phyloP scores from a whole-genome alignment of 2,113 vertebrate species.

The Hylia prasina region DNA sequence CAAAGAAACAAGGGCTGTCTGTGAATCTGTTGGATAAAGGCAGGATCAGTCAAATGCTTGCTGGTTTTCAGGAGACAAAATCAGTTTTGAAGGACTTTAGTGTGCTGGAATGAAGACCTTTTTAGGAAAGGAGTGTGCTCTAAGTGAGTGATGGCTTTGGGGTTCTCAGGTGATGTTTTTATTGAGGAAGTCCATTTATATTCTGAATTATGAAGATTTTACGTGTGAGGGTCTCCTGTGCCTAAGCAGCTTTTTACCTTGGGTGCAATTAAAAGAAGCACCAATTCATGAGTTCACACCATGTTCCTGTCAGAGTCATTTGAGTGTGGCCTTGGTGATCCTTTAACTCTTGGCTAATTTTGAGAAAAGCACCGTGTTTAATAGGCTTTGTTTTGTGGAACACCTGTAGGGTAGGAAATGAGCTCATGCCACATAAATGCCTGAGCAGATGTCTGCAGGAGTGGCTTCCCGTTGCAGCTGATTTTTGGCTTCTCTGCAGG shows the following conservation, averaged over 20 bases:
- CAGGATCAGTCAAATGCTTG: neutral
- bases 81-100: neutral
- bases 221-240: neutral
- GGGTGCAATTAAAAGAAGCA: neutral
- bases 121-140: neutral
- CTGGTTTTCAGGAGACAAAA: neutral
- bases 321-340: neutral
- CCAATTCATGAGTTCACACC: neutral
- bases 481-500: neutral
- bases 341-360: neutral
- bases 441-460: neutral
- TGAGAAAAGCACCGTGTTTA: neutral
- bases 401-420: conserved; percentile 43
- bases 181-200: neutral
- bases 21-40: neutral
- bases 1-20: neutral
- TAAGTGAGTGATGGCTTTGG: neutral
- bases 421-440: neutral
- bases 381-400: neutral
- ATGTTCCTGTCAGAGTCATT: neutral
- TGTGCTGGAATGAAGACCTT: neutral
- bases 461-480: conserved; percentile 3
- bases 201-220: neutral
- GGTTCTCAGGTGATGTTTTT: neutral
- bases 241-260: neutral